Conservation (phyloP, 2,888 invertebrate species). For the Acleris cristana region DNA sequence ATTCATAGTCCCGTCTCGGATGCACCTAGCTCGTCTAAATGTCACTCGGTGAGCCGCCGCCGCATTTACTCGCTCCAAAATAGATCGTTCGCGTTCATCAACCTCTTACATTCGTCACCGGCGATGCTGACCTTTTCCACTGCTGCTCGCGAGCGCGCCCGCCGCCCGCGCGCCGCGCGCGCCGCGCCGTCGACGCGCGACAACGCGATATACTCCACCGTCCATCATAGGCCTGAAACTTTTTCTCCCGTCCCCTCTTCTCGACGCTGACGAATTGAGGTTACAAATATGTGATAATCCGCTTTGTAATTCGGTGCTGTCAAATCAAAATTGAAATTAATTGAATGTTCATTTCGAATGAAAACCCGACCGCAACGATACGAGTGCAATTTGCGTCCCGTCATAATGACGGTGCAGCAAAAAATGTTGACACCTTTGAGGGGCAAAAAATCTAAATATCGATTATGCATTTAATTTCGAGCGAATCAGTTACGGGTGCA, state of each 20-base stretch:
- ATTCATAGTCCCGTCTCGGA: constrained; percentile 56
- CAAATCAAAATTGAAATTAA: constrained; percentile 73
- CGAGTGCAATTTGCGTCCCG: constrained; percentile 66
- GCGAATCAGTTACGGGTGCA: constrained; percentile 59
- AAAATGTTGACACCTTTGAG: constrained; percentile 67
- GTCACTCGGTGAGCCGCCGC: constrained; percentile 79
- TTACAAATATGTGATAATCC: constrained; percentile 46
- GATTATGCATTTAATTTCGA: constrained; percentile 65
- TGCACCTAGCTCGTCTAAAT: constrained; percentile 79
- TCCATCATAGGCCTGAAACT: constrained; percentile 25
- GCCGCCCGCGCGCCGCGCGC: constrained; percentile 45
- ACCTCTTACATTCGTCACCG: constrained; percentile 79
- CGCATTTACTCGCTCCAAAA: constrained; percentile 80
- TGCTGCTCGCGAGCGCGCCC: constrained; percentile 50
- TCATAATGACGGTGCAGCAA: constrained; percentile 75
- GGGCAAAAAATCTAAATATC: constrained; percentile 61
- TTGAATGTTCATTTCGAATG: constrained; percentile 66
- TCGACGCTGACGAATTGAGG: constrained; percentile 43
- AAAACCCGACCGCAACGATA: constrained; percentile 60
- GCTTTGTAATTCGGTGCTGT: constrained; percentile 68
- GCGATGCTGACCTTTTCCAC: constrained; percentile 67
- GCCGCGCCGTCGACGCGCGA: constrained; percentile 50
- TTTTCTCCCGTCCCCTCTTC: constrained; percentile 37
- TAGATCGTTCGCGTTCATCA: constrained; percentile 80
- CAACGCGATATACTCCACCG: constrained; percentile 39